A percentile compares a stretch with the other conserved stretches of the same genome.
These are phyloP conservation scores for Endotricha flammealis DNA, from an alignment of 2,888 invertebrate genomes.

Conservation along the genomic window DNA sequence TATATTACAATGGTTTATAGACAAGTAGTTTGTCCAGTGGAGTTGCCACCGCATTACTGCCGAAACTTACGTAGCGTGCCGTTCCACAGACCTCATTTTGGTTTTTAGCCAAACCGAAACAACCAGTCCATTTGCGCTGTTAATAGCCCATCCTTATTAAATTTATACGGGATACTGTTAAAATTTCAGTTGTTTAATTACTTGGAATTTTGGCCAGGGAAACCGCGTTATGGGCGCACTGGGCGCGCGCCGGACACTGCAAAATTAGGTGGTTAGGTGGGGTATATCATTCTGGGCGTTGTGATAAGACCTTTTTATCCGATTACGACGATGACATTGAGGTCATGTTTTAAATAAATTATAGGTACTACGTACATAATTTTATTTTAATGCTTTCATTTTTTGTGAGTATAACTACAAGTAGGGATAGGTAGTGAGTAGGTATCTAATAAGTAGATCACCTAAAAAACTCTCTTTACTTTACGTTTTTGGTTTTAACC, in stretches of 20 bases:
- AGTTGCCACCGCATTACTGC: slow-evolving; percentile 30
- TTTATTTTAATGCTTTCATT: no score
- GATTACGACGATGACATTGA: neutral
- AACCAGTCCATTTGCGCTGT: slow-evolving; percentile 59
- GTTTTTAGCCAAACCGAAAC: slow-evolving; percentile 72
- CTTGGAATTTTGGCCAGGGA: slow-evolving; percentile 61
- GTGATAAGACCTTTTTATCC: neutral
- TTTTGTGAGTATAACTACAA: no score
- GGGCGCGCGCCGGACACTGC: slow-evolving; percentile 37
- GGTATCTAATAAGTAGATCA: no score
- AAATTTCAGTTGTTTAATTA: slow-evolving; percentile 75
- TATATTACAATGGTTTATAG: slow-evolving; percentile 6
- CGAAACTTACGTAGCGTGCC: slow-evolving; percentile 39
- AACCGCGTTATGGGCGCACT: slow-evolving; percentile 52
- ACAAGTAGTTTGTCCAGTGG: slow-evolving; percentile 12
- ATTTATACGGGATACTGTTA: slow-evolving; percentile 71
- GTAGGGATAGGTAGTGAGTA: no score
- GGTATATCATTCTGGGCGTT: slow-evolving; percentile 39
- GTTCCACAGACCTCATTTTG: slow-evolving; percentile 55
- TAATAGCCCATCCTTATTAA: slow-evolving; percentile 72
- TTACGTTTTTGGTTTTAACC: no score
- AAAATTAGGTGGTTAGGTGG: slow-evolving; percentile 53
- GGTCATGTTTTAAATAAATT: neutral
- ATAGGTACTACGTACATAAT: no score
- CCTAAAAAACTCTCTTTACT: no score